Conservation (phyloP, 1,140 invertebrate genomes). For the Teleopsis dalmanni region DNA sequence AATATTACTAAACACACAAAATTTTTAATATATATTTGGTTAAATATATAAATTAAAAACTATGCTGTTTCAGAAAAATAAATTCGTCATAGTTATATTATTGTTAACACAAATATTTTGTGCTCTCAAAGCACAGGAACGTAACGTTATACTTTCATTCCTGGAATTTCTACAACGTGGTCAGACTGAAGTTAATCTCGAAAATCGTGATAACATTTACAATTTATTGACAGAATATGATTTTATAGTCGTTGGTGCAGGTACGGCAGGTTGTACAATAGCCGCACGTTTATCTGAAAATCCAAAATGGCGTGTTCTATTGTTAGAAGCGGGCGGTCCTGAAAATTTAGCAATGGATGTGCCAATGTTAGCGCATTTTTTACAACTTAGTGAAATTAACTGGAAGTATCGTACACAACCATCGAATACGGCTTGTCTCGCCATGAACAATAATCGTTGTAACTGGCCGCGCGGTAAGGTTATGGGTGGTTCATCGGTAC, state of each 20-base stretch:
- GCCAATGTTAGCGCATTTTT: constrained; percentile 51
- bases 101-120: no score
- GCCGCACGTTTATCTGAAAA: constrained; percentile 56
- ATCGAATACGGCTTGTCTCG: constrained; percentile 24
- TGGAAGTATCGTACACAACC: constrained; percentile 59
- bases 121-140: background rate
- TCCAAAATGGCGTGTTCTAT: constrained; percentile 51
- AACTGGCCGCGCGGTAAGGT: constrained; percentile 65
- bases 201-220: constrained; percentile 34
- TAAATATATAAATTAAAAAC: no score
- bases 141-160: constrained; percentile 3
- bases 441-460: constrained; percentile 47
- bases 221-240: constrained; percentile 44
- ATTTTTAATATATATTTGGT: no score
- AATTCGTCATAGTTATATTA: no score
- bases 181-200: constrained; percentile 19
- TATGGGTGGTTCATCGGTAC: constrained; percentile 70
- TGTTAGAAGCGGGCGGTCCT: constrained; percentile 56
- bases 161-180: constrained; percentile 26
- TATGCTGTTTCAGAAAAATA: no score
- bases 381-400: constrained; percentile 52
- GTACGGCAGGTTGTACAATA: constrained; percentile 60
- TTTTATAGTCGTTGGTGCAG: constrained; percentile 60
- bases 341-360: constrained; percentile 57
- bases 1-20: no score